phyloP scores from a whole-genome alignment of 2,888 invertebrate genomes.

The Microctonus brassicae region DNA sequence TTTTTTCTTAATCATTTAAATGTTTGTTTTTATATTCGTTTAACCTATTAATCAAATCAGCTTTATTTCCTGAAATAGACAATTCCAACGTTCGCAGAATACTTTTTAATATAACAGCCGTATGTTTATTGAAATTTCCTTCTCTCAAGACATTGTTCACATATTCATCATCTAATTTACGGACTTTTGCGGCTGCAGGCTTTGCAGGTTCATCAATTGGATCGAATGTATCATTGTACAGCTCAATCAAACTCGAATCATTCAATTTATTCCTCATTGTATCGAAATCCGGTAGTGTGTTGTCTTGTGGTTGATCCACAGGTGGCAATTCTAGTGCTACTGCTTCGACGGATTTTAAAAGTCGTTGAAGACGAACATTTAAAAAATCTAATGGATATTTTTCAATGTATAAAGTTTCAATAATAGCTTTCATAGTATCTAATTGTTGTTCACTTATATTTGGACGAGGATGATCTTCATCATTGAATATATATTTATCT shows the following conservation, averaged over 20 bases:
- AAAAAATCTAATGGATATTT: background rate
- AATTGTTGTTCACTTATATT: background rate
- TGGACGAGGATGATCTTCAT: background rate
- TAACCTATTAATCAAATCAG: background rate
- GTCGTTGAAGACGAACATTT: background rate
- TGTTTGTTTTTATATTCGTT: slow-evolving; percentile 2
- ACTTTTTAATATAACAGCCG: background rate
- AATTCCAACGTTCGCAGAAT: background rate
- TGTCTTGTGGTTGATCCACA: background rate
- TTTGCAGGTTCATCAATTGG: background rate
- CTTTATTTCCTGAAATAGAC: background rate
- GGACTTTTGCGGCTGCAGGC: background rate
- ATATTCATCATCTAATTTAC: background rate
- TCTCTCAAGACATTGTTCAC: background rate
- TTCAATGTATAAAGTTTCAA: slow-evolving; percentile 14
- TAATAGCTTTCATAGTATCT: slow-evolving; percentile 9
- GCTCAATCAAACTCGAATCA: background rate
- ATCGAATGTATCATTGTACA: background rate
- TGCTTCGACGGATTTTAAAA: background rate
- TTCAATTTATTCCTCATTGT: background rate
- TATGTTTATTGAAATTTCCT: background rate
- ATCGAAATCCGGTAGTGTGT: background rate
- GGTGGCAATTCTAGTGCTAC: slow-evolving; percentile 4
- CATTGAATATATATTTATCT: background rate
- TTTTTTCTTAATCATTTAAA: background rate